Conservation (phyloP, 2,797 vertebrate genomes). For the Carapus acus region DNA sequence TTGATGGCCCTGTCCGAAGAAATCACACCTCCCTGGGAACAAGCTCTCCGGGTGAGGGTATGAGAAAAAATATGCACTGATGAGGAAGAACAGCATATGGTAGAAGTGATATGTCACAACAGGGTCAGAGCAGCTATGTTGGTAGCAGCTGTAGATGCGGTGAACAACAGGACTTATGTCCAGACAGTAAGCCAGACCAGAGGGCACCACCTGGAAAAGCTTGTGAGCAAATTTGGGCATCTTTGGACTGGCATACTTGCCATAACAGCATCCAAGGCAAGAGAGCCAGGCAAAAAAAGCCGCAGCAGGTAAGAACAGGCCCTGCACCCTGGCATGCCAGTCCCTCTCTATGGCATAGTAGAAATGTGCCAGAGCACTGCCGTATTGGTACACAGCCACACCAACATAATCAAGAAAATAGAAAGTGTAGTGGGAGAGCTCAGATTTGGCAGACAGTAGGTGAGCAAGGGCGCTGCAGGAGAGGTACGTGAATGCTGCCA, state of each 20-base stretch:
- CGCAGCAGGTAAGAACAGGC: conserved; percentile 78
- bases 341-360: conserved; percentile 86
- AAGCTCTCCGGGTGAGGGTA: conserved; percentile 88
- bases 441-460: conserved; percentile 89
- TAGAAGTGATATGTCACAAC: conserved; percentile 84
- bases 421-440: conserved; percentile 93
- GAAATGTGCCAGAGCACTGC: conserved; percentile 86
- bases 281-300: conserved; percentile 89
- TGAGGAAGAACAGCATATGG: conserved; percentile 87
- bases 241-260: conserved; percentile 77
- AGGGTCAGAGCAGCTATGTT: conserved; percentile 68
- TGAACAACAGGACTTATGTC: conserved; percentile 93
- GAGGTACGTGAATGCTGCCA: conserved; percentile 85
- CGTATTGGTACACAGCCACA: conserved; percentile 89
- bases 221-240: conserved; percentile 72
- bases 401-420: conserved; percentile 97
- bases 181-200: conserved; percentile 83
- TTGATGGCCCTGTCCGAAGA: conserved; percentile 93
- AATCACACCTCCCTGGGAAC: conserved; percentile 86
- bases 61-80: conserved; percentile 89
- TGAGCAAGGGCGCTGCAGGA: conserved; percentile 87
- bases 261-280: conserved; percentile 89
- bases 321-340: conserved; percentile 77
- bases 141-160: conserved; percentile 79
- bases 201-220: conserved; percentile 89